Evolutionary conservation across 2,888 invertebrate species (phyloP).

Genomic region (Eupithecia dodoneata): DNA sequence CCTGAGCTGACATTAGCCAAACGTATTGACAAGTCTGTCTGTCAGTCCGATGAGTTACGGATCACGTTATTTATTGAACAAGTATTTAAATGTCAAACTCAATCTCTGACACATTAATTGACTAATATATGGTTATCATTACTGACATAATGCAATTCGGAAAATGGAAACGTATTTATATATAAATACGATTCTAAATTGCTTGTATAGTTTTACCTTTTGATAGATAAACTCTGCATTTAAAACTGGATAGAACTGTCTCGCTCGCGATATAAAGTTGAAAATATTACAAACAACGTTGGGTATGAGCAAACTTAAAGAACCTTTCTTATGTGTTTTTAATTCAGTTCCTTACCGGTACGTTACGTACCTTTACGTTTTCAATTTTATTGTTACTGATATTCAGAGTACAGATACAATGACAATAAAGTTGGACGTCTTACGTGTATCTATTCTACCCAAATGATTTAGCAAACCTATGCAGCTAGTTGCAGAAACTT

Average conservation of each 20-base stretch:
- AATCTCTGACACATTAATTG: conserved; percentile 24
- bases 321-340: conserved; percentile 15
- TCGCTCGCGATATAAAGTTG: conserved; percentile 7
- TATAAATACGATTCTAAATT: conserved; percentile 12
- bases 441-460: conserved; percentile 1
- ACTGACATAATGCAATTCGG: conserved; percentile 13
- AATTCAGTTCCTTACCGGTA: conserved; percentile 15
- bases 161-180: background rate
- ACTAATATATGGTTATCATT: conserved; percentile 15
- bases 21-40: conserved; percentile 46
- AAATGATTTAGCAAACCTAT: background rate
- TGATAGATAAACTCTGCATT: conserved; percentile 13
- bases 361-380: conserved; percentile 8
- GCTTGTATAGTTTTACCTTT: conserved; percentile 1
- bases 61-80: conserved; percentile 18
- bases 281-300: conserved; percentile 13
- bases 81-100: conserved; percentile 36
- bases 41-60: conserved; percentile 46
- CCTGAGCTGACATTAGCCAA: conserved; percentile 23
- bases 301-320: conserved; percentile 17
- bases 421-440: conserved; percentile 1
- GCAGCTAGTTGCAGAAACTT: background rate
- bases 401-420: conserved; percentile 9
- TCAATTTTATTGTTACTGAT: conserved; percentile 10
- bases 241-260: conserved; percentile 14